These are phyloP conservation scores for Harpalus rufipes DNA, from an alignment of 2,888 invertebrate species.

Conservation along the genomic window DNA sequence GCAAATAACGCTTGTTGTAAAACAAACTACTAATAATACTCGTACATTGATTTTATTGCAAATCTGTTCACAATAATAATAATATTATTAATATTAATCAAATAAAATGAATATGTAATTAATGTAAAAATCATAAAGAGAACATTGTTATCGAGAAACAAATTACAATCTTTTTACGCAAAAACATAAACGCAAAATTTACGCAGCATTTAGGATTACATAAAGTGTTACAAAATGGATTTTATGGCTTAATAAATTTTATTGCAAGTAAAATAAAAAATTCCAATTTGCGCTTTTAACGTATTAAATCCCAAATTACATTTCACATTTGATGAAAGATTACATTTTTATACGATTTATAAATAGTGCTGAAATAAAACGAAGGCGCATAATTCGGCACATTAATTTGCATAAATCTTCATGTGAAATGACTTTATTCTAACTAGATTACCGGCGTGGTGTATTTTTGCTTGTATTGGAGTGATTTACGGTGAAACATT, in stretches of 20 bases:
- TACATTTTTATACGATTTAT: slow-evolving; percentile 38
- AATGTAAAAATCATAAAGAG: not conserved
- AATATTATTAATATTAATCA: not conserved
- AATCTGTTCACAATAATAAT: not conserved
- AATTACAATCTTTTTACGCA: slow-evolving; percentile 4
- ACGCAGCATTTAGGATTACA: slow-evolving; percentile 27
- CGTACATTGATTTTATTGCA: too few relatives aligned
- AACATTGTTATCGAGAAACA: not conserved
- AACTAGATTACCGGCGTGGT: slow-evolving; percentile 24
- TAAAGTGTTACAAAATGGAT: slow-evolving; percentile 51
- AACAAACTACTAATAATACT: too few relatives aligned
- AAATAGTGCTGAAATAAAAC: slow-evolving; percentile 20
- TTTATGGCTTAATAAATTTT: slow-evolving; percentile 52
- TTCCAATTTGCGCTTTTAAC: slow-evolving; percentile 29
- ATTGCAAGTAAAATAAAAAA: slow-evolving; percentile 38
- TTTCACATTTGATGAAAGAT: slow-evolving; percentile 48
- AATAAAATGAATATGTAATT: slow-evolving; percentile 4
- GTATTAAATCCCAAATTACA: slow-evolving; percentile 36
- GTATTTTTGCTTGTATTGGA: slow-evolving; percentile 30
- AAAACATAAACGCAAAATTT: slow-evolving; percentile 43
- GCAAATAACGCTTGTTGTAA: too few relatives aligned
- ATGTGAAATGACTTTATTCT: slow-evolving; percentile 40
- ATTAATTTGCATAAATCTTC: slow-evolving; percentile 44
- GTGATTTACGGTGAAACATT: slow-evolving; percentile 36
- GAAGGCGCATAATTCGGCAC: slow-evolving; percentile 4